A percentile compares a stretch with the other conserved stretches of the same genome.
phyloP scores from a whole-genome alignment of 2,888 invertebrate genomes.

The Polyploca ridens region DNA sequence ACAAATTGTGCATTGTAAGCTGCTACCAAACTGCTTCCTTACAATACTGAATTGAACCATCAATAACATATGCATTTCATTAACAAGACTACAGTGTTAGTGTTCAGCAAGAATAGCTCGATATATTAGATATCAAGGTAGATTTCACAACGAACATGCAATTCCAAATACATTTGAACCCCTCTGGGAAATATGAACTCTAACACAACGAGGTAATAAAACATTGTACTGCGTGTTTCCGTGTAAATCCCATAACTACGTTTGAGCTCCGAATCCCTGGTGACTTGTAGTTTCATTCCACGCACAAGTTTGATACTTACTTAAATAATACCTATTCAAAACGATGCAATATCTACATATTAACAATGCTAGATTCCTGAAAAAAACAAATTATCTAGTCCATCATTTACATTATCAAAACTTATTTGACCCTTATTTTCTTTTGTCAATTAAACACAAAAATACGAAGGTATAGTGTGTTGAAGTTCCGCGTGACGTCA shows the following conservation, averaged over 20 bases:
- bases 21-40: no score
- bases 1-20: no score
- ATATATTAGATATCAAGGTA: conserved; percentile 25
- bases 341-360: background rate
- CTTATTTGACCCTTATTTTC: no score
- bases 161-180: conserved; percentile 61
- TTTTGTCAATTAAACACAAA: no score
- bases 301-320: conserved; percentile 29
- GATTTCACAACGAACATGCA: conserved; percentile 51
- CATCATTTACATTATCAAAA: no score
- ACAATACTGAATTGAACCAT: background rate
- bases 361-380: background rate
- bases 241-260: conserved; percentile 74
- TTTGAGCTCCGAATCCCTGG: conserved; percentile 57
- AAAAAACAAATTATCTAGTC: no score
- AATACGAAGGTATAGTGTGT: no score
- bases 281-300: conserved; percentile 58
- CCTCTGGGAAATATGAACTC: conserved; percentile 74
- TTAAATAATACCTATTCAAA: background rate
- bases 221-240: conserved; percentile 71
- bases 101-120: background rate
- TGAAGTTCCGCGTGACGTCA: no score
- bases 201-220: conserved; percentile 68
- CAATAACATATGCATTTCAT: background rate
- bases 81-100: background rate